Base-by-base conservation (phyloP, 2,888 invertebrate species). In the Nudaria mundana region DNA sequence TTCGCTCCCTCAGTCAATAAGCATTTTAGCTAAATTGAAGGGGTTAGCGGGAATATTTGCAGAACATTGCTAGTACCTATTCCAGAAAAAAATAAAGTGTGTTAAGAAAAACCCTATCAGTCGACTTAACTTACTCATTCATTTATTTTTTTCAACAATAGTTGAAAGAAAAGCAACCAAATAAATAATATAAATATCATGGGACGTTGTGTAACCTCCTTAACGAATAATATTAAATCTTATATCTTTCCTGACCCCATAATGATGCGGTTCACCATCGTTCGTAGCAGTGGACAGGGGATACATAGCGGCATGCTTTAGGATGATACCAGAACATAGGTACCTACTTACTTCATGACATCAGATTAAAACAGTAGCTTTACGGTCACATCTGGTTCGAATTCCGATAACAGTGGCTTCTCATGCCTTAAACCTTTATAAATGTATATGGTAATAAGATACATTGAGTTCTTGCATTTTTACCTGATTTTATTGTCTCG, bases 281-380 rank as follows among this genome's bases (percentile, higher is more conserved):
- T 55, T 57, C 54, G 59, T 53, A 48, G 40, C 52, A 50, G 63
- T 37, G 33, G 71, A 72, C 72, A 71, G 60, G 63, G 60, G n/a
- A 71, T 53, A 64, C 66, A n/a, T n/a, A 56, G 58, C 58, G 55
- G 56, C 39, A 47, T 25, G 52, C 40, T 43, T 44, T 51, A 20
- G 20, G 7, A 2, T 5, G 20, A 39, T 34, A 40, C 23, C 30
- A n/a, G 33, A 44, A 39, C n/a, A n/a, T n/a, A n/a, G n/a, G n/a
- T n/a, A n/a, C 49, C 40, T 45, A 31, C 39, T 45, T 42, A 44
- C 18, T 23, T 32, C 33, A 26, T 46, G 57, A 50, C 44, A 43
- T 60, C 54, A 58, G 23, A 2, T 3, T 14, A 7, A 43, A 42
- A 48, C 56, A 23, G 58, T 58, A 56, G 58, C 60, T 2, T n/a